Conservation (phyloP, 1,140 invertebrate genomes). For the Heliconius hermathena region DNA sequence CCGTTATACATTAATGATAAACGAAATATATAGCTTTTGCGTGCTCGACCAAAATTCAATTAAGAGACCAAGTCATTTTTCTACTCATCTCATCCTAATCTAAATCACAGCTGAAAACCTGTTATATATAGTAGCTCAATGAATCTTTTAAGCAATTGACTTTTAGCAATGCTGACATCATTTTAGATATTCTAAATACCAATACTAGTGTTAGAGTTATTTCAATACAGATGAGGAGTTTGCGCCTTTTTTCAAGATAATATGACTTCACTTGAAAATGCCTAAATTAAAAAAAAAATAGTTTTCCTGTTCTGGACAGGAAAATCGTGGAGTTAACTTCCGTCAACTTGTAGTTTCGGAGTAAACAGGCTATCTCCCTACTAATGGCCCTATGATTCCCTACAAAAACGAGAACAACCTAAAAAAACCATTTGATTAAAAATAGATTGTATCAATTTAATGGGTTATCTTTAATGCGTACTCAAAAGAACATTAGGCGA, state of each 20-base stretch:
- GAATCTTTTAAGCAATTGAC: slow-evolving; percentile 35
- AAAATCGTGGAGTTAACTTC: too few relatives aligned
- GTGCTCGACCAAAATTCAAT: slow-evolving; percentile 23
- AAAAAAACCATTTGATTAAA: slow-evolving; percentile 47
- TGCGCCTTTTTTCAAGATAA: too few relatives aligned
- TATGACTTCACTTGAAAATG: too few relatives aligned
- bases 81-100: slow-evolving; percentile 31
- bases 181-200: slow-evolving; percentile 21
- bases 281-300: too few relatives aligned
- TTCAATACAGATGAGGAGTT: too few relatives aligned
- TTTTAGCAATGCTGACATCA: slow-evolving; percentile 36
- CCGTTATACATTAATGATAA: slow-evolving; percentile 38
- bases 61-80: slow-evolving; percentile 37
- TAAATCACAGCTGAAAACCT: slow-evolving; percentile 33
- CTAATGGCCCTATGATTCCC: background rate
- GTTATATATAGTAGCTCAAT: slow-evolving; percentile 29
- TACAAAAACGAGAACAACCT: too few relatives aligned
- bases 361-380: background rate
- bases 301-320: too few relatives aligned
- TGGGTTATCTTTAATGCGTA: slow-evolving; percentile 61
- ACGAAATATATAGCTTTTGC: slow-evolving; percentile 36
- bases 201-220: background rate
- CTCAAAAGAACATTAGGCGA: slow-evolving; percentile 63
- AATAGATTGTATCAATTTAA: slow-evolving; percentile 60
- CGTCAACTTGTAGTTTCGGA: too few relatives aligned